Conservation (phyloP, 2,888 invertebrate genomes). For the Pseudococcus jackbeardsleyi region DNA sequence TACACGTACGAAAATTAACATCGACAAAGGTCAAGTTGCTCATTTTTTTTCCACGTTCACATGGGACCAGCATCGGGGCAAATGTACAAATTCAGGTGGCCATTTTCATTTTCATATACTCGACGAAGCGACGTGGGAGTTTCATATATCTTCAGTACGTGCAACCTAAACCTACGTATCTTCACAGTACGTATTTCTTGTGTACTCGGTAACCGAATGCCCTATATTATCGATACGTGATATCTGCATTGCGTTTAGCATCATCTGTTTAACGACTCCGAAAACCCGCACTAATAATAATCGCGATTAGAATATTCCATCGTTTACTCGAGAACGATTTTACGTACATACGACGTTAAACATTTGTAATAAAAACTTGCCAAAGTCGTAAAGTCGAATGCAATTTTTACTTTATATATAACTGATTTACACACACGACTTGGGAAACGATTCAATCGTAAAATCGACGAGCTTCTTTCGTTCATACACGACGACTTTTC, state of each 20-base stretch:
- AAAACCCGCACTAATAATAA: not conserved
- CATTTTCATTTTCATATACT: not conserved
- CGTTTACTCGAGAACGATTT: not conserved
- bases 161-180: not conserved
- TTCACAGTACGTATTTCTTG: not conserved
- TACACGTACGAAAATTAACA: constrained; percentile 24
- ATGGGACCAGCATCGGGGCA: not conserved
- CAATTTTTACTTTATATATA: not conserved
- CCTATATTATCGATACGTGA: constrained; percentile 14
- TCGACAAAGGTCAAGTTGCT: constrained; percentile 32
- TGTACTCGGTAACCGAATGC: not conserved
- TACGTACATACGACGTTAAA: not conserved
- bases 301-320: not conserved
- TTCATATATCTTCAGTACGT: not conserved
- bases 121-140: not conserved
- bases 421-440: not conserved
- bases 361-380: constrained; percentile 13
- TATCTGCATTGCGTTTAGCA: constrained; percentile 3
- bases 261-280: not conserved
- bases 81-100: not conserved
- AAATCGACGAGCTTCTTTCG: not conserved
- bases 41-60: constrained; percentile 13
- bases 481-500: not conserved
- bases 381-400: constrained; percentile 12
- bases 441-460: not conserved